A percentile compares a stretch with the other conserved stretches of the same genome.
phyloP scores from a whole-genome alignment of 1,140 invertebrate genomes.

The Cyrtorhinus lividipennis region DNA sequence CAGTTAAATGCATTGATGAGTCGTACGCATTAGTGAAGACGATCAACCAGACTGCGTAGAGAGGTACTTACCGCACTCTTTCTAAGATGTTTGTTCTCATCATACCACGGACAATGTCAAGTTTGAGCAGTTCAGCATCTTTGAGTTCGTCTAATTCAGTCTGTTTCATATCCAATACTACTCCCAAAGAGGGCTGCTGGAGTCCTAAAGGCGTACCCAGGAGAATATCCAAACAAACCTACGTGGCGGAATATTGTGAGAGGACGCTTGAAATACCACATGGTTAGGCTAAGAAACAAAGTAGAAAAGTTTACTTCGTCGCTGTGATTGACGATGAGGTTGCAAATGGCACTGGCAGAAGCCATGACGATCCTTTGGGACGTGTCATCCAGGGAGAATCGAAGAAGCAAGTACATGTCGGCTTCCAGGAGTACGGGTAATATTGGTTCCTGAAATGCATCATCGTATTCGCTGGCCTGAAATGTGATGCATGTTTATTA shows the following conservation, averaged over 20 bases:
- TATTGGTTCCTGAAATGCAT: constrained; percentile 36
- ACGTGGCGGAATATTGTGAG: constrained; percentile 12
- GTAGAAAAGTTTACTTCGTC: constrained; percentile 33
- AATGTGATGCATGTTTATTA: no score
- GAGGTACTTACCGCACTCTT: constrained; percentile 45
- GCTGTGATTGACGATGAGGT: constrained; percentile 53
- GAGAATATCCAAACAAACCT: constrained; percentile 44
- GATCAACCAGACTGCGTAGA: not conserved
- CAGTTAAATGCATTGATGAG: not conserved
- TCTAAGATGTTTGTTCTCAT: constrained; percentile 60
- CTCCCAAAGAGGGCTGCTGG: constrained; percentile 43
- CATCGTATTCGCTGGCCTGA: constrained; percentile 41
- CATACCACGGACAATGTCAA: constrained; percentile 55
- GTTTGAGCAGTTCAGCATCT: constrained; percentile 67
- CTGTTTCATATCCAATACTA: constrained; percentile 31
- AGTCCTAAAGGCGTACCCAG: constrained; percentile 48
- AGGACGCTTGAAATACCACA: no score
- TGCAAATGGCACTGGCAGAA: constrained; percentile 52
- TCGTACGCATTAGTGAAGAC: not conserved
- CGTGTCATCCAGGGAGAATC: constrained; percentile 74
- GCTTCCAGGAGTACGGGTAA: constrained; percentile 39
- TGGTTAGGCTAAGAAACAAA: not conserved
- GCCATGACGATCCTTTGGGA: constrained; percentile 54
- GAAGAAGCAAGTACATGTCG: constrained; percentile 59
- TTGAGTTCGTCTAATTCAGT: constrained; percentile 42